Conservation (phyloP, 2,797 vertebrate genomes). For the Chiropotes sagulatus region DNA sequence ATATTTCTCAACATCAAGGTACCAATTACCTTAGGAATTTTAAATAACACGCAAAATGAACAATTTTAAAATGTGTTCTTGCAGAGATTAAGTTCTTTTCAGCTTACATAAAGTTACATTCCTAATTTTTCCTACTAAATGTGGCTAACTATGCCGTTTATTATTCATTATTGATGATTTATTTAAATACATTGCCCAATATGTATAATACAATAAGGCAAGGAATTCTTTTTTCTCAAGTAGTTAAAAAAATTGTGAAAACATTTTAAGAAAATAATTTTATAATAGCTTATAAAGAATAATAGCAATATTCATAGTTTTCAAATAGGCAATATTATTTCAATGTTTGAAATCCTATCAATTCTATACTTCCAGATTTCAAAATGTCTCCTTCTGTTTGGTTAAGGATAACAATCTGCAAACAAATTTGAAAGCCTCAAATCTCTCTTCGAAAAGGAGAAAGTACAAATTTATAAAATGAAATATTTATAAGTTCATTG, state of each 20-base stretch:
- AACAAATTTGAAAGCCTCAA: constrained; percentile 48
- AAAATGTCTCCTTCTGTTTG: constrained; percentile 42
- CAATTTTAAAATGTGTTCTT: constrained; percentile 30
- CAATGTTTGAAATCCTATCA: constrained; percentile 51
- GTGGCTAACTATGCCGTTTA: not conserved
- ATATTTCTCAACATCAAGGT: constrained; percentile 69
- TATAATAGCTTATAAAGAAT: constrained; percentile 18
- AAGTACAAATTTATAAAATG: constrained; percentile 42
- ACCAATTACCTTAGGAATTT: constrained; percentile 62
- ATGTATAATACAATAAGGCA: not conserved
- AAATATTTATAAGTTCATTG: constrained; percentile 42
- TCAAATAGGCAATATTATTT: constrained; percentile 52
- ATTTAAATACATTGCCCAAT: constrained; percentile 17
- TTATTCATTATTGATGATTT: not conserved
- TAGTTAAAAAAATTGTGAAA: constrained; percentile 47
- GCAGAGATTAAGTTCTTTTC: constrained; percentile 29
- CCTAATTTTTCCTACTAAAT: constrained; percentile 23
- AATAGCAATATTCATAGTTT: constrained; percentile 15
- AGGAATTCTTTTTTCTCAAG: constrained; percentile 13
- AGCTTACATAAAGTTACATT: constrained; percentile 23
- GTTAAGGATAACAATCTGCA: constrained; percentile 6
- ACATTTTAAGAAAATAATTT: constrained; percentile 48
- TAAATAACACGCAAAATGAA: constrained; percentile 36
- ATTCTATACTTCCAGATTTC: not conserved
- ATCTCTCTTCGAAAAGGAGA: constrained; percentile 26